Evolutionary conservation across 53 echinoderm and acorn worm species (phyloP), one percentile per base, ranked within the genome.

Genomic region (Holothuria scabra): DNA sequence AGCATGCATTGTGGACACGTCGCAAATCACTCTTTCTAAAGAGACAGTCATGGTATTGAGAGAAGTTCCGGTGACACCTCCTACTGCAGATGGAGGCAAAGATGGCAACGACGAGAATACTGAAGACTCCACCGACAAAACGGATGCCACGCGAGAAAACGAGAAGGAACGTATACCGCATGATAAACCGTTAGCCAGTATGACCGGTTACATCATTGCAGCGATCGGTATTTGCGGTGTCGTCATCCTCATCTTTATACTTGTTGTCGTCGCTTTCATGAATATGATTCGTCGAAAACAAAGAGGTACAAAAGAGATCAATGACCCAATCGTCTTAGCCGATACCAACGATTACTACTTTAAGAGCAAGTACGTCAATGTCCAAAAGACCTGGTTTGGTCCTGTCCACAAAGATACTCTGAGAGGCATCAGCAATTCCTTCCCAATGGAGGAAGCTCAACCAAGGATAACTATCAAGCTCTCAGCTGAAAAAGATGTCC

Each of bases 381-480:
- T 92, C 22, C 56, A 59, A 26, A 78, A 78, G 59, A 78, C 95
- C 24, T 95, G 95, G 95, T 84, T 95, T 46, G 90, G 84, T 30
- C 95, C 95, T 1, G 92, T 95, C 23, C 95, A 95, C 74, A 71
- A 66, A 59, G 82, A 84, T 66, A 95, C 95, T 2, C 83, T 90
- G 60, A 78, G 72, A 62, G 86, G 86, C 24, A 89, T 92, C 59
- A 56, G 57, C 18, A 78, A 78, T 52, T 78, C 57, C 13, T 78
- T 78, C 59, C 29, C 78, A 0, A 46, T 78, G 26, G 44, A 71
- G 46, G 78, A 78, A 56, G 78, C 55, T 4, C 64, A 63, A 28
- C 56, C 59, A 8, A 52, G 56, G 11, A 59, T 56, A 25, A 13
- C 32, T 28, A 8, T 56, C 30, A 28, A 23, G 19, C 23, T 78